Evolutionary conservation across 2,113 vertebrate genomes (phyloP).

Genomic region (Alexandromys fortis): DNA sequence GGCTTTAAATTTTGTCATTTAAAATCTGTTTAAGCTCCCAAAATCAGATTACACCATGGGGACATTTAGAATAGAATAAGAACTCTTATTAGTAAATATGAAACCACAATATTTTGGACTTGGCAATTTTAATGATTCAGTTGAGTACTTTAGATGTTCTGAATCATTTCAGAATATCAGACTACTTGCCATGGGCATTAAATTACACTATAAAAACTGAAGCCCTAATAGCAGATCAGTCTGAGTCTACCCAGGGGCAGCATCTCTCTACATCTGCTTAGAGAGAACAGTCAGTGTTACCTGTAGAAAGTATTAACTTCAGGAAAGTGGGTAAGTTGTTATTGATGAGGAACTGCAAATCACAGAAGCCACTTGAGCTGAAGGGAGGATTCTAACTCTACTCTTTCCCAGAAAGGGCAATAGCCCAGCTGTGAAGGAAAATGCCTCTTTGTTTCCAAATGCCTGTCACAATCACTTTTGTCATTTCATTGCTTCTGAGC

Average conservation of each 20-base stretch:
- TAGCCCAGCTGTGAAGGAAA: conserved; percentile 44
- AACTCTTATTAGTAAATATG: conserved; percentile 25
- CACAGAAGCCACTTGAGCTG: conserved; percentile 13
- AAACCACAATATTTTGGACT: background rate
- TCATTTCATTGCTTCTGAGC: conserved; percentile 71
- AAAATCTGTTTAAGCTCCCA: background rate
- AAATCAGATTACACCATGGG: background rate
- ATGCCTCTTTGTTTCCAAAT: conserved; percentile 37
- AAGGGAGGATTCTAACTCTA: conserved; percentile 51
- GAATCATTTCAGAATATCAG: conserved; percentile 14
- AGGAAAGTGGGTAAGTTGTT: conserved; percentile 10
- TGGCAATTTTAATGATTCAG: conserved; percentile 33
- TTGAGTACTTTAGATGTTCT: background rate
- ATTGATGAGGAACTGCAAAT: conserved; percentile 48
- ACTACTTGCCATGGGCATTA: conserved; percentile 12
- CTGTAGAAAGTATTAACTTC: background rate
- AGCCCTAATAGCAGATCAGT: background rate
- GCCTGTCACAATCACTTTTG: background rate
- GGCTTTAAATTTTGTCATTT: background rate
- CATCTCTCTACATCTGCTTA: conserved; percentile 12
- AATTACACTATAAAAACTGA: conserved; percentile 6
- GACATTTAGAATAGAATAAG: conserved; percentile 8
- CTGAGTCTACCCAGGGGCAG: background rate
- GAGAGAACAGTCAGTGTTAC: conserved; percentile 13
- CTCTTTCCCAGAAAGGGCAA: conserved; percentile 21